A percentile compares a stretch with the other conserved stretches of the same genome.
phyloP scores from a whole-genome alignment of 2,113 vertebrate species.

The Tragulus kanchil region DNA sequence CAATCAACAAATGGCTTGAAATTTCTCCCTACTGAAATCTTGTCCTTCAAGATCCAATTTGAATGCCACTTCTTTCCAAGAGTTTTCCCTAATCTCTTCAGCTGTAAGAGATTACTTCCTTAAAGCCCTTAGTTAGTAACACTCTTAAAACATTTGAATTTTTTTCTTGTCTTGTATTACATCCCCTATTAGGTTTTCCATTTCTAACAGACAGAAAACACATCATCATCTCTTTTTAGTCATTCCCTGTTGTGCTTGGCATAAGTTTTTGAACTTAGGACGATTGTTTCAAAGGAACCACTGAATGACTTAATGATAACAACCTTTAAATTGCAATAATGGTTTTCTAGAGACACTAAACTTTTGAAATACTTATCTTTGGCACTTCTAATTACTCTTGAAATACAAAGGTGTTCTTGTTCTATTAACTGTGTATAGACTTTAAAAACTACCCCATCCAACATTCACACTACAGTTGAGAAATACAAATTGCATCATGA shows the following conservation, averaged over 20 bases:
- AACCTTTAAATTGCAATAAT: background rate
- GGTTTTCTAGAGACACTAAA: background rate
- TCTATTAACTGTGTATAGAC: background rate
- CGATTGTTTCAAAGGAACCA: background rate
- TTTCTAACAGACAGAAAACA: background rate
- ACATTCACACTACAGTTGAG: background rate
- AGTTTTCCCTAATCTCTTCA: slow-evolving; percentile 18
- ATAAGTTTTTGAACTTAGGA: background rate
- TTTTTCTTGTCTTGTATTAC: background rate
- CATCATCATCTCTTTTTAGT: background rate
- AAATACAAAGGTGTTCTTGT: background rate
- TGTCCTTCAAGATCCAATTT: background rate
- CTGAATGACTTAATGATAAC: background rate
- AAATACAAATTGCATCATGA: background rate
- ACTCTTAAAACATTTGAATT: background rate
- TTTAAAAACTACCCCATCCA: background rate
- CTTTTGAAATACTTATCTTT: background rate
- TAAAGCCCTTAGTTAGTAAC: background rate
- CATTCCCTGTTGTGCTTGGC: background rate
- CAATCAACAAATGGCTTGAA: background rate
- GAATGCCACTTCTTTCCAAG: background rate
- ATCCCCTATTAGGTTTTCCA: background rate
- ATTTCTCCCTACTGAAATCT: slow-evolving; percentile 9
- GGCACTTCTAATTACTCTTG: background rate
- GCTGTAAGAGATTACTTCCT: background rate